Percentiles rank a stretch among this genome's conserved stretches.
These are phyloP conservation scores for Ovibos moschatus DNA, from an alignment of 2,113 vertebrate species.

Conservation along the genomic window DNA sequence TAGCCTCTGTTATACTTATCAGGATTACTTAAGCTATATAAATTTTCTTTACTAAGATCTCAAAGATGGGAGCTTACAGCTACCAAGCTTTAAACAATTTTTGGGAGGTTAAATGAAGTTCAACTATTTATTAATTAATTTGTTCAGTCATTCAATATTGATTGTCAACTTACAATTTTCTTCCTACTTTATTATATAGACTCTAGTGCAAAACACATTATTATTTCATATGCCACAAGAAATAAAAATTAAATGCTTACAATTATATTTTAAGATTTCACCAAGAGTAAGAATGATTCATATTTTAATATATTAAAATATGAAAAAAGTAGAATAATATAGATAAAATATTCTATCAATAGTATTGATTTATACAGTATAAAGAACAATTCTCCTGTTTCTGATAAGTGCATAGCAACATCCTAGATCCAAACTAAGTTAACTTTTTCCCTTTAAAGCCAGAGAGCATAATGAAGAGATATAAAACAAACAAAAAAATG, in stretches of 20 bases:
- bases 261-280: neutral
- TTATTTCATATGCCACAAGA: neutral
- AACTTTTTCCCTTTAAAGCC: neutral
- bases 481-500: neutral
- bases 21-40: neutral
- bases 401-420: neutral
- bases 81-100: neutral
- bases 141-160: neutral
- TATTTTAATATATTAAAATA: neutral
- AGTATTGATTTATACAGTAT: neutral
- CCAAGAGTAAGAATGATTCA: neutral
- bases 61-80: neutral
- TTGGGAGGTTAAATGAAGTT: neutral
- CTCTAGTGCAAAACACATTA: neutral
- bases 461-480: neutral
- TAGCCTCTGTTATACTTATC: neutral
- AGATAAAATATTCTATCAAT: neutral
- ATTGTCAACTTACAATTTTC: neutral
- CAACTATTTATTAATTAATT: neutral
- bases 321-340: neutral
- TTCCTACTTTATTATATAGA: neutral
- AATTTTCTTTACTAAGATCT: neutral
- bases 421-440: neutral
- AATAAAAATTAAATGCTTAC: neutral
- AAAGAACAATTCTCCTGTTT: neutral